phyloP scores from a whole-genome alignment of 2,888 invertebrate species.

The Mantis religiosa region DNA sequence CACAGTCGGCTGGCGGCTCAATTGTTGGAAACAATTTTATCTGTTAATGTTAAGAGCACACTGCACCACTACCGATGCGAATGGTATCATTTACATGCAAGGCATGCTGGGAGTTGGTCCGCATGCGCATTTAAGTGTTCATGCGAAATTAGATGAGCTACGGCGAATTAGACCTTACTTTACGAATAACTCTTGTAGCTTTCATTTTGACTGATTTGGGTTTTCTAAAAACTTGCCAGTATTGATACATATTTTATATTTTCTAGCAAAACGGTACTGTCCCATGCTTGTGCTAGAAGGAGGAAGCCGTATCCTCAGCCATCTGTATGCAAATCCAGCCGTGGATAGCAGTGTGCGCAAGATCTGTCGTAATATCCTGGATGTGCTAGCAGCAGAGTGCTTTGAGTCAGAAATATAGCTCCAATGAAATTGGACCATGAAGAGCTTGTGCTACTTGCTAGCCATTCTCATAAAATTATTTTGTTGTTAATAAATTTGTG shows the following conservation, averaged over 20 bases:
- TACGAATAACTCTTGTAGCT: too few relatives aligned
- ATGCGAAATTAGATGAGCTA: too few relatives aligned
- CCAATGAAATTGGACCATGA: background rate
- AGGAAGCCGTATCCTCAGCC: slow-evolving; percentile 52
- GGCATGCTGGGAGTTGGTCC: too few relatives aligned
- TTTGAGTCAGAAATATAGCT: background rate
- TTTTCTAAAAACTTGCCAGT: too few relatives aligned
- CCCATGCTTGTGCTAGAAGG: slow-evolving; percentile 60
- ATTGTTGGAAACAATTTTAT: too few relatives aligned
- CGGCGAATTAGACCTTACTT: too few relatives aligned
- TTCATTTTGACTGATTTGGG: too few relatives aligned
- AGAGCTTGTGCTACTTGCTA: background rate
- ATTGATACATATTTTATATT: background rate
- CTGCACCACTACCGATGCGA: too few relatives aligned
- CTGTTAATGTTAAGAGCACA: too few relatives aligned
- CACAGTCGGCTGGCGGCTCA: too few relatives aligned
- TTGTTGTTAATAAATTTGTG: background rate
- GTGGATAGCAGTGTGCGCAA: slow-evolving; percentile 41
- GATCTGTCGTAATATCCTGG: slow-evolving; percentile 42
- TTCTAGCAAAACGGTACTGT: slow-evolving; percentile 62
- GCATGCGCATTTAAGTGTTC: too few relatives aligned
- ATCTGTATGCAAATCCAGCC: slow-evolving; percentile 41
- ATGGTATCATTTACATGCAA: too few relatives aligned
- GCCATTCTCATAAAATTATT: background rate
- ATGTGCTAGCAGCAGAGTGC: slow-evolving; percentile 38